Conservation (phyloP, 2,797 vertebrate species). For the Acomys russatus region DNA sequence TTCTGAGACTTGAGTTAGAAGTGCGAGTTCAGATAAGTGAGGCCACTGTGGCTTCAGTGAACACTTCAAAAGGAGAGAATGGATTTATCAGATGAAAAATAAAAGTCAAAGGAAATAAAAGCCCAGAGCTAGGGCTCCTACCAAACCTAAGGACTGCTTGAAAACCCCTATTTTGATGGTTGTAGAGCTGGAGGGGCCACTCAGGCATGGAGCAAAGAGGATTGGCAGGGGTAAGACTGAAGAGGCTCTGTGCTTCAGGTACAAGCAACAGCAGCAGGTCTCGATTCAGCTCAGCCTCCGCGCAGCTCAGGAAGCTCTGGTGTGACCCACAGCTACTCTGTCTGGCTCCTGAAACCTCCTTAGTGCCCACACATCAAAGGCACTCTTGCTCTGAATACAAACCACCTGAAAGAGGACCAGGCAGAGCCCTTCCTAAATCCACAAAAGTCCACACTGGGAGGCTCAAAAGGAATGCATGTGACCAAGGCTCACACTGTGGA, state of each 20-base stretch:
- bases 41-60: background rate
- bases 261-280: too few species aligned
- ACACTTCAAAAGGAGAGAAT: background rate
- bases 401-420: background rate
- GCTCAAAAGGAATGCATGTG: background rate
- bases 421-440: background rate
- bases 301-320: background rate
- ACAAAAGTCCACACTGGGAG: background rate
- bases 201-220: background rate
- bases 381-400: background rate
- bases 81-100: background rate
- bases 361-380: background rate
- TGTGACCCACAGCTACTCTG: background rate
- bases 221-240: background rate
- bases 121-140: background rate
- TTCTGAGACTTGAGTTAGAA: background rate
- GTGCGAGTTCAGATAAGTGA: background rate
- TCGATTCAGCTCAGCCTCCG: background rate
- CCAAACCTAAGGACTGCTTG: background rate
- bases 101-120: background rate
- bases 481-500: background rate
- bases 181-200: background rate
- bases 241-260: background rate
- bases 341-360: background rate
- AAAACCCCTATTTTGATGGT: background rate